These are phyloP conservation scores for Caenorhabditis sp. DNA, from an alignment of 2,888 invertebrate species.

Conservation along the genomic window DNA sequence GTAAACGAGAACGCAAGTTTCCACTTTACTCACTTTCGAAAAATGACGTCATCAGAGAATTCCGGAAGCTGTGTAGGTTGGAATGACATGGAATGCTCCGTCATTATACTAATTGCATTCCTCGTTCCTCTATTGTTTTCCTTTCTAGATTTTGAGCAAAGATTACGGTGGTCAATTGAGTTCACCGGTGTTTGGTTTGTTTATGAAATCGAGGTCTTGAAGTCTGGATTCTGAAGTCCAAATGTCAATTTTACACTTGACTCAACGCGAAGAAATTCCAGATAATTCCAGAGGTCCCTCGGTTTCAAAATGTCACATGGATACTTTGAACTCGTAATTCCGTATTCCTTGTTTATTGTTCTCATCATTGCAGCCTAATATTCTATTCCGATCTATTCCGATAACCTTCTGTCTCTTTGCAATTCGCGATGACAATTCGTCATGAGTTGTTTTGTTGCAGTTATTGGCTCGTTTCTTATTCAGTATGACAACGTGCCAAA, in stretches of 20 bases:
- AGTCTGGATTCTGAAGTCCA: background rate
- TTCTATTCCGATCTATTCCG: constrained; percentile 12
- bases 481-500: constrained; percentile 8
- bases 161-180: background rate
- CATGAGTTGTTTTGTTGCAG: constrained; percentile 11
- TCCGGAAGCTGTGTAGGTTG: constrained; percentile 5
- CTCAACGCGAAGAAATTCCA: background rate
- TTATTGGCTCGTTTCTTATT: constrained; percentile 5
- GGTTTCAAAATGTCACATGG: background rate
- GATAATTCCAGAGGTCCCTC: background rate
- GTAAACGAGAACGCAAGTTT: constrained; percentile 29
- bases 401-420: background rate
- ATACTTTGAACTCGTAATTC: background rate
- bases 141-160: background rate
- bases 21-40: constrained; percentile 7
- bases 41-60: constrained; percentile 16
- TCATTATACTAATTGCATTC: constrained; percentile 23
- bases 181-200: constrained; percentile 13
- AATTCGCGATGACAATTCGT: constrained; percentile 15
- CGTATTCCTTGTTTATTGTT: constrained; percentile 16
- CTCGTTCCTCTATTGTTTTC: background rate
- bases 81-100: constrained; percentile 19
- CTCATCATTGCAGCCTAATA: constrained; percentile 12
- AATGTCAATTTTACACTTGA: constrained; percentile 5
- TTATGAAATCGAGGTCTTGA: background rate